A percentile compares a stretch with the other conserved stretches of the same genome.
phyloP scores from a whole-genome alignment of 1,140 invertebrate genomes.

The Akabosia matsudoensis region DNA sequence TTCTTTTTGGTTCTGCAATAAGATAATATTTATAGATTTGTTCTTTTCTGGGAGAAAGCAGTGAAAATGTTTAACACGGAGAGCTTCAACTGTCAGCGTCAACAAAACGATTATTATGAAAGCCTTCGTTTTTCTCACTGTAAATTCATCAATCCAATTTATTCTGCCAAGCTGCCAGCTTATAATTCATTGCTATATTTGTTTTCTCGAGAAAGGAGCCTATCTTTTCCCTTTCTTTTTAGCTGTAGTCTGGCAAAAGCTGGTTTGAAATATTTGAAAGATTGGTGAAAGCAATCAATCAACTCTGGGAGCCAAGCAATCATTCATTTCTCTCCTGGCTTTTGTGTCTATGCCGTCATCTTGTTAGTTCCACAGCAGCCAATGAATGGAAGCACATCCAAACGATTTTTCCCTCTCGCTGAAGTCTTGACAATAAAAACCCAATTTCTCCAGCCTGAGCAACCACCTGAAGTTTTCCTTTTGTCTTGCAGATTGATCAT shows the following conservation, averaged over 20 bases:
- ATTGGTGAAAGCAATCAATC: constrained; percentile 1
- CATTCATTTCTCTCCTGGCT: no score
- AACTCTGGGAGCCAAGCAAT: neutral
- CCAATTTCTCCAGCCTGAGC: neutral
- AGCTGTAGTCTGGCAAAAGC: no score
- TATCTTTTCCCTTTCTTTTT: no score
- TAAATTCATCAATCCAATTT: neutral
- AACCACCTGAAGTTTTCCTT: neutral
- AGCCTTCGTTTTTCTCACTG: neutral
- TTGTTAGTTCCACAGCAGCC: neutral
- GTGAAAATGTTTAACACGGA: no score
- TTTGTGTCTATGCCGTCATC: neutral
- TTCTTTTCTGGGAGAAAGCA: no score
- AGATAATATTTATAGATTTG: no score
- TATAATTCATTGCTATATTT: neutral
- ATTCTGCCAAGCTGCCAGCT: neutral
- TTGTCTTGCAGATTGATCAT: neutral
- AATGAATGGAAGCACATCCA: neutral
- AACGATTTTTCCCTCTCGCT: neutral
- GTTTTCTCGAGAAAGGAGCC: no score
- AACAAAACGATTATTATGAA: neutral
- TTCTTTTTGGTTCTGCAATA: no score
- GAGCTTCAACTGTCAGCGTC: neutral
- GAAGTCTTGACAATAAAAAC: no score
- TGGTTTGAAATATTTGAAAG: neutral